Percentiles rank a stretch among this genome's conserved stretches.
Conservation (phyloP, 1,140 invertebrate genomes). For the Brachionus calyciflorus region DNA sequence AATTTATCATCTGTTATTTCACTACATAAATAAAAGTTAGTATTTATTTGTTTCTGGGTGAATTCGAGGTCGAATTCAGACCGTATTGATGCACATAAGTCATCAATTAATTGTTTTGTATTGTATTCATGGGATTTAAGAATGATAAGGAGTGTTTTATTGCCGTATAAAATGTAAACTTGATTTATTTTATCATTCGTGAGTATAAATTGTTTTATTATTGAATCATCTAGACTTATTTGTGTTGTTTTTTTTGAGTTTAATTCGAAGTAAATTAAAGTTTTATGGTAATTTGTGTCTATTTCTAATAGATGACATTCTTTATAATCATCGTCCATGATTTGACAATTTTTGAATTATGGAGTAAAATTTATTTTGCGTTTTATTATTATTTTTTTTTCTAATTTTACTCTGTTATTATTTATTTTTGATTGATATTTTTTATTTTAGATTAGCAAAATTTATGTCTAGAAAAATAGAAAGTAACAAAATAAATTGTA, state of each 20-base stretch:
- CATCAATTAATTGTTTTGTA: neutral
- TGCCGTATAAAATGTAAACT: neutral
- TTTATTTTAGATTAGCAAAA: no score
- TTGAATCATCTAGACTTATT: neutral
- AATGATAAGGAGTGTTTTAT: neutral
- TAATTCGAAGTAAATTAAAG: neutral
- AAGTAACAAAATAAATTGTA: no score
- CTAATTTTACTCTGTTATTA: no score
- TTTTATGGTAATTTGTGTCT: neutral
- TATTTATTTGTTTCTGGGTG: neutral
- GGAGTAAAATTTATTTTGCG: neutral
- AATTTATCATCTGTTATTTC: neutral
- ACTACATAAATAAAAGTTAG: neutral
- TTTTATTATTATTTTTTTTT: neutral
- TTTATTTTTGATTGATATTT: no score
- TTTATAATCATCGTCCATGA: no score
- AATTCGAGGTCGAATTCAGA: constrained; percentile 3
- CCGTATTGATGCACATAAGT: neutral
- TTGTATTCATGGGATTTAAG: neutral
- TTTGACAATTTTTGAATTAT: neutral
- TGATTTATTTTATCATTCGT: neutral
- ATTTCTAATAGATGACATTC: no score
- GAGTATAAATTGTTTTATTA: constrained; percentile 5
- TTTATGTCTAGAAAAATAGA: no score
- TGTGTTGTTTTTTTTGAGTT: neutral